Evolutionary conservation across 2,113 vertebrate genomes (phyloP), one percentile per base, ranked within the genome.

Genomic region (Grantiella picta): DNA sequence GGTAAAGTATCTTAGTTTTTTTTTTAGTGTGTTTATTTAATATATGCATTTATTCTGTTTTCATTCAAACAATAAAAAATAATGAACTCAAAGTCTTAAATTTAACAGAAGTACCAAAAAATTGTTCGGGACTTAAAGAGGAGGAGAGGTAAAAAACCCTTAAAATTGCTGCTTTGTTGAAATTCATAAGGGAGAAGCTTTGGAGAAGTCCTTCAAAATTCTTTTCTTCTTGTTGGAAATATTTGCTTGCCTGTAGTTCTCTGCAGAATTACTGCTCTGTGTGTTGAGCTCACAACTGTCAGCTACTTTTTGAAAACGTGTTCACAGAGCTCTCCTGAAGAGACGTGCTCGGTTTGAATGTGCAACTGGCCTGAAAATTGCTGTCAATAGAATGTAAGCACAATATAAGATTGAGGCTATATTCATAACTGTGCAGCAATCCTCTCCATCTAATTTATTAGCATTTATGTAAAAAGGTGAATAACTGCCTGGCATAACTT

Each of bases 1-100:
- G 98, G 99, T 99, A 98, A 97, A 95, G 57, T 92, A 40, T 19
- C 11, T 35, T 61, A 5, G 35, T 73, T 69, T 47, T 47, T 47
- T 47, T 50, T 47, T 45, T 3, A 35, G 4, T 57, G 3, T 35
- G 2, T 68, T 2, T 73, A 6, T 54, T 53, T 61, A 68, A 15
- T 71, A 21, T 4, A 40, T 2, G 2, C 28, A 12, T 57, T 72
- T 86, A 17, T 61, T 36, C 44, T 25, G 2, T 76, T 91, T 82
- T 80, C 1, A 2, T 85, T 86, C 24, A 76, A 68, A 47, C 19
- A 64, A 33, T 35, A 61, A 75, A 77, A 54, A 65, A 22, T 1
- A 13, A 25, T 61, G 10, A 87, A 28, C 10, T 77, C 0, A 8
- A 65, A 66, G 28, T 59, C 29, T 33, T 59, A 38, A 75, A 50